Conservation (phyloP, 2,113 vertebrate genomes). For the Serilophus lunatus region DNA sequence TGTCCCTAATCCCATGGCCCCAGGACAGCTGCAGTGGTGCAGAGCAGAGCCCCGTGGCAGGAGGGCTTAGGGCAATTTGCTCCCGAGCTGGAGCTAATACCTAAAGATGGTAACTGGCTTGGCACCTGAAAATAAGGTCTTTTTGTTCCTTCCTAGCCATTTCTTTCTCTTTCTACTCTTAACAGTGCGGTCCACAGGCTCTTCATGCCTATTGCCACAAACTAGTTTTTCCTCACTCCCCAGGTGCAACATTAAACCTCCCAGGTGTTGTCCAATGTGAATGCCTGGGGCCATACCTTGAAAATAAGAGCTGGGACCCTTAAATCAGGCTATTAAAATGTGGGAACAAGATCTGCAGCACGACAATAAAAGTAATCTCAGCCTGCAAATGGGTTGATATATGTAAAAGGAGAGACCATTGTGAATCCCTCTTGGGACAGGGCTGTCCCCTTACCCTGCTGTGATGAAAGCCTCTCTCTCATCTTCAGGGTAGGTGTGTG, state of each 20-base stretch:
- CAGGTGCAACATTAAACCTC: not conserved
- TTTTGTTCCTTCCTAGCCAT: not conserved
- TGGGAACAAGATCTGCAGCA: not conserved
- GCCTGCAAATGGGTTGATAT: not conserved
- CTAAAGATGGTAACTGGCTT: not conserved
- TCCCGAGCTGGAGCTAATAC: not conserved
- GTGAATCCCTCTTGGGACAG: not conserved
- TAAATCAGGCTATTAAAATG: not conserved
- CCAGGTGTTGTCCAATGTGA: not conserved
- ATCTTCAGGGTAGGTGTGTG: not conserved
- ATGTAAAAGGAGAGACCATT: not conserved
- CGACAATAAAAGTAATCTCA: not conserved
- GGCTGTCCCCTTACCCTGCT: not conserved
- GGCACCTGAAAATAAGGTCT: not conserved
- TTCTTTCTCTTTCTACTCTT: not conserved
- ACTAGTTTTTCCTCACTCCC: not conserved
- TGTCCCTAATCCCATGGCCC: fast-evolving
- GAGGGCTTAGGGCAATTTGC: not conserved
- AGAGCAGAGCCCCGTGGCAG: not conserved
- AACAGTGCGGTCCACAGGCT: fast-evolving
- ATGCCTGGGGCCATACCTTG: not conserved
- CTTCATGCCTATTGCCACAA: not conserved
- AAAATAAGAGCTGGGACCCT: not conserved
- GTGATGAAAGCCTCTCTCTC: not conserved
- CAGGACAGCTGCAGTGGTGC: not conserved